Evolutionary conservation across 2,113 vertebrate genomes (phyloP).

Genomic region (Psilopsiagon aurifrons): DNA sequence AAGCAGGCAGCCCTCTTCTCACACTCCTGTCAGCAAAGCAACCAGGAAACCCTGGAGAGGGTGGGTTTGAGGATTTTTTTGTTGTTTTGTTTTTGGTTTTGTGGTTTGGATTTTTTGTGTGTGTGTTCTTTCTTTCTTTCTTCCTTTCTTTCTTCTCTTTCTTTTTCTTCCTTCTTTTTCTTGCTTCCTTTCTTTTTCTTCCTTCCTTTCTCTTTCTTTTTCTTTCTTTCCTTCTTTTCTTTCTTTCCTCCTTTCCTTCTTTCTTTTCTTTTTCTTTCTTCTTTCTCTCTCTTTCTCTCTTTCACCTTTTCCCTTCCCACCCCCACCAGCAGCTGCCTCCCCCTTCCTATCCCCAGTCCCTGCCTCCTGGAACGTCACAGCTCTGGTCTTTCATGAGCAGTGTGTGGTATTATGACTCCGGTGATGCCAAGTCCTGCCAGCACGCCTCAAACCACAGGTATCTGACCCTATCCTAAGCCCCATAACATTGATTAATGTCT

Average conservation of each 20-base stretch:
- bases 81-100: neutral
- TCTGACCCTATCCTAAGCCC: constrained; percentile 28
- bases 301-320: neutral
- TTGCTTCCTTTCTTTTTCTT: neutral
- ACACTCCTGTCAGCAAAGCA: neutral
- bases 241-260: too few species aligned
- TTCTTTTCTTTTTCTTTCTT: too few species aligned
- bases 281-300: neutral
- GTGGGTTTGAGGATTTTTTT: neutral
- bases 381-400: neutral
- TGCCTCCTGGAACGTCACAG: neutral
- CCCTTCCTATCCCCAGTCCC: neutral
- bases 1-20: neutral
- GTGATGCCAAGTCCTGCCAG: neutral
- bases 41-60: neutral
- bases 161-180: too few species aligned
- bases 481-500: neutral
- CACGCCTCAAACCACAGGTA: constrained; percentile 48
- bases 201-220: rapidly evolving
- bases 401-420: neutral
- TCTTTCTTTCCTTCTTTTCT: rapidly evolving
- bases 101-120: too few species aligned
- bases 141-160: too few species aligned
- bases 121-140: neutral
- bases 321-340: neutral